phyloP scores from a whole-genome alignment of 1,140 invertebrate genomes.

The Melipona quadrifasciata region DNA sequence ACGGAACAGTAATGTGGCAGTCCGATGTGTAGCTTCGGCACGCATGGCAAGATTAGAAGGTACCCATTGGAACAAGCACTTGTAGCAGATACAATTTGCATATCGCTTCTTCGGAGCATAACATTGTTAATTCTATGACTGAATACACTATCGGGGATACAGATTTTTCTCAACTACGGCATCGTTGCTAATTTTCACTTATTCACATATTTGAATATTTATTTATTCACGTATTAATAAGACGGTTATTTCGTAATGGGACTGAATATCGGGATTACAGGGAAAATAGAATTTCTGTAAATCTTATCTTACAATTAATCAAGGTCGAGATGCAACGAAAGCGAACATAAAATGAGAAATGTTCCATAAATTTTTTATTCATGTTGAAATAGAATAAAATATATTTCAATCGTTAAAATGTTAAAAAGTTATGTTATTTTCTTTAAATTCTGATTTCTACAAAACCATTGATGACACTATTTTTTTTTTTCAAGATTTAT shows the following conservation, averaged over 20 bases:
- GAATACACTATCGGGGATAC: slow-evolving; percentile 21
- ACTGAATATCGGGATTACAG: not conserved
- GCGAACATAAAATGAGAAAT: no score
- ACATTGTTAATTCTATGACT: slow-evolving; percentile 35
- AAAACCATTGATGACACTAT: no score
- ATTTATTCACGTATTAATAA: not conserved
- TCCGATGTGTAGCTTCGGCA: slow-evolving; percentile 20
- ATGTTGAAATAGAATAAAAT: no score
- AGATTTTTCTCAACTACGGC: not conserved
- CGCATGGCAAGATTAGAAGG: slow-evolving; percentile 45
- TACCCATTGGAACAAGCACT: slow-evolving; percentile 39
- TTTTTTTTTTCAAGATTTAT: no score
- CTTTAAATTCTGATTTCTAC: no score
- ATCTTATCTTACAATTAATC: not conserved
- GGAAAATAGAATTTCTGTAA: not conserved
- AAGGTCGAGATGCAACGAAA: no score
- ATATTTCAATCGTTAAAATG: no score
- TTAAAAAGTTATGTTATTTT: no score
- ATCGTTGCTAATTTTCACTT: slow-evolving; percentile 14
- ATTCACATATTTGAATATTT: not conserved
- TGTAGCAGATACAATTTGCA: slow-evolving; percentile 59
- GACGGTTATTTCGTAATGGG: fast-evolving
- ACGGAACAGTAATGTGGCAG: slow-evolving; percentile 24
- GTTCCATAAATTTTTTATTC: no score
- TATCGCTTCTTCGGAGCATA: slow-evolving; percentile 53